Conservation (phyloP, 2,113 vertebrate genomes). For the Ictalurus furcatus region DNA sequence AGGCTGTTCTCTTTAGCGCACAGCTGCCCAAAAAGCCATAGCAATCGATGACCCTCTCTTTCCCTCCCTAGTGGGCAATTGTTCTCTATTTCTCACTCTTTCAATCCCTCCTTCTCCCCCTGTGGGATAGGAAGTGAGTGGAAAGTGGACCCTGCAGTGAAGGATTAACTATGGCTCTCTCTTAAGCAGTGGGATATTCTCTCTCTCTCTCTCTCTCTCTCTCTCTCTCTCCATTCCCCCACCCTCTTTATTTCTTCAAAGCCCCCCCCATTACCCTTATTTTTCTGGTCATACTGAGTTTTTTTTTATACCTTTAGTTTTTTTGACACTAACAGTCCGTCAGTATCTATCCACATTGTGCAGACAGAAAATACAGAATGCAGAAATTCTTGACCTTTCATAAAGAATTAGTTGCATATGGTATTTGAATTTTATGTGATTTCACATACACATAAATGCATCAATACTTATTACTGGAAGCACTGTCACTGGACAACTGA, state of each 20-base stretch:
- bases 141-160: slow-evolving; percentile 49
- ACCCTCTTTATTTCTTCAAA: neutral
- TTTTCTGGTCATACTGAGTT: slow-evolving; percentile 1
- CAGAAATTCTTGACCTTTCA: neutral
- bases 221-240: neutral
- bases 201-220: slow-evolving; percentile 17
- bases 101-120: slow-evolving; percentile 9
- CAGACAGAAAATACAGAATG: neutral
- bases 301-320: neutral
- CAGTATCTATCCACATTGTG: neutral
- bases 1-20: slow-evolving; percentile 34
- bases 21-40: slow-evolving; percentile 37
- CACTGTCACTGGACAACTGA: neutral
- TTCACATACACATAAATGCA: neutral
- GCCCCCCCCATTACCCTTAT: neutral
- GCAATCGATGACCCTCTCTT: slow-evolving; percentile 47
- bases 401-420: neutral
- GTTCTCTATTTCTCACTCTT: slow-evolving; percentile 19
- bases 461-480: neutral
- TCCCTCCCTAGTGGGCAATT: slow-evolving; percentile 37
- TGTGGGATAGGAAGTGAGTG: slow-evolving; percentile 51
- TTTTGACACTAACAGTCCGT: neutral
- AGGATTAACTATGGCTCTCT: slow-evolving; percentile 49
- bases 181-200: slow-evolving; percentile 17
- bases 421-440: neutral